Conservation (phyloP, 2,113 vertebrate genomes). For the Platanista minor region DNA sequence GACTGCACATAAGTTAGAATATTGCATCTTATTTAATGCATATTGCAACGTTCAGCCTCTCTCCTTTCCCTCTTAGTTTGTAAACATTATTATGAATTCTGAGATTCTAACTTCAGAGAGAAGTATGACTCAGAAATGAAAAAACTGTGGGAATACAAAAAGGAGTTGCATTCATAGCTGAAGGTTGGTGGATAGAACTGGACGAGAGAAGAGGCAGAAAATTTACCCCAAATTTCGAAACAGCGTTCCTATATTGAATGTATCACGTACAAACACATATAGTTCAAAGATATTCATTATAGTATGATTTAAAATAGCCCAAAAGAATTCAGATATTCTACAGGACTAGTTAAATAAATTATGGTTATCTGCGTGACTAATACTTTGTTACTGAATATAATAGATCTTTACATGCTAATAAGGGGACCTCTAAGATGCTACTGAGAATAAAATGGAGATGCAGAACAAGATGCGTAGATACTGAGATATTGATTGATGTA, state of each 20-base stretch:
- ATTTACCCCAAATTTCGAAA: conserved; percentile 29
- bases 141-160: neutral
- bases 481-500: neutral
- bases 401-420: neutral
- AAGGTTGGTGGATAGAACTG: neutral
- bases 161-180: neutral
- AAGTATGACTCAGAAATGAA: conserved; percentile 18
- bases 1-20: neutral
- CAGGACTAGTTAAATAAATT: neutral
- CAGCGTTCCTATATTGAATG: neutral
- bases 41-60: neutral
- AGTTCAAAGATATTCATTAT: neutral
- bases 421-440: neutral
- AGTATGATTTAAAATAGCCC: neutral
- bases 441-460: conserved; percentile 21
- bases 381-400: neutral
- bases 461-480: neutral
- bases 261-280: neutral
- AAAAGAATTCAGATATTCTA: neutral
- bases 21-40: neutral
- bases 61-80: neutral
- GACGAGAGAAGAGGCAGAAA: neutral
- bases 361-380: neutral
- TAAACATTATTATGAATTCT: conserved; percentile 7
- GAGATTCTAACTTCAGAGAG: neutral